phyloP scores from a whole-genome alignment of 2,113 vertebrate species.

The Copsychus sechellarum region DNA sequence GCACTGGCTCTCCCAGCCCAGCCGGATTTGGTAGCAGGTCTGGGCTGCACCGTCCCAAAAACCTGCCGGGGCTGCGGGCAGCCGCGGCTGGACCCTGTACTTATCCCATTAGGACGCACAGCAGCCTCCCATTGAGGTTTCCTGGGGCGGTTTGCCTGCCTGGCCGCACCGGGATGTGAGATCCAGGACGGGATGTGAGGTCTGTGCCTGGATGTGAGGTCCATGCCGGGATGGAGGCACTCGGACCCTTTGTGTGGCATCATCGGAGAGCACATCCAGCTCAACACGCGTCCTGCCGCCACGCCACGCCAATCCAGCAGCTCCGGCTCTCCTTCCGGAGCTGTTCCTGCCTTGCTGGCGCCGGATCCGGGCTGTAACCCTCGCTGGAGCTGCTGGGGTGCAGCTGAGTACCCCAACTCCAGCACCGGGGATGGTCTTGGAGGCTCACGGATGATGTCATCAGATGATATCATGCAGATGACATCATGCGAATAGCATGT shows the following conservation, averaged over 20 bases:
- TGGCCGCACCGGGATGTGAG: background rate
- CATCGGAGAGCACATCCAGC: background rate
- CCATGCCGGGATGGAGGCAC: accelerated
- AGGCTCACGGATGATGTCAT: background rate
- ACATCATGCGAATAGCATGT: background rate
- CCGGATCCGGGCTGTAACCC: background rate
- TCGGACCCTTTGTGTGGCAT: background rate
- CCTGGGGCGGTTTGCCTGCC: constrained; percentile 61
- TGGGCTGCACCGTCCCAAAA: background rate
- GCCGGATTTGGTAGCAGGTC: background rate
- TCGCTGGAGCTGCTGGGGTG: background rate
- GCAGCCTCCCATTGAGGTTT: constrained; percentile 70
- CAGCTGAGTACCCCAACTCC: background rate
- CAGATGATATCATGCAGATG: background rate
- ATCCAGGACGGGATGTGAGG: background rate
- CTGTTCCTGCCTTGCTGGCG: background rate
- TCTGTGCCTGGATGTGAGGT: background rate
- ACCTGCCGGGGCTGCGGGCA: constrained; percentile 44
- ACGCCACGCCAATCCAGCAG: accelerated
- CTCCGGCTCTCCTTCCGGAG: background rate
- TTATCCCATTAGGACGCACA: constrained; percentile 71
- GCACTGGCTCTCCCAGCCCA: background rate
- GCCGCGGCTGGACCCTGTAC: constrained; percentile 36
- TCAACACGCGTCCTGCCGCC: accelerated
- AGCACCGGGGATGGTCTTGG: background rate